Conservation (phyloP, 2,888 invertebrate species). For the Chymomyza fuscimana region DNA sequence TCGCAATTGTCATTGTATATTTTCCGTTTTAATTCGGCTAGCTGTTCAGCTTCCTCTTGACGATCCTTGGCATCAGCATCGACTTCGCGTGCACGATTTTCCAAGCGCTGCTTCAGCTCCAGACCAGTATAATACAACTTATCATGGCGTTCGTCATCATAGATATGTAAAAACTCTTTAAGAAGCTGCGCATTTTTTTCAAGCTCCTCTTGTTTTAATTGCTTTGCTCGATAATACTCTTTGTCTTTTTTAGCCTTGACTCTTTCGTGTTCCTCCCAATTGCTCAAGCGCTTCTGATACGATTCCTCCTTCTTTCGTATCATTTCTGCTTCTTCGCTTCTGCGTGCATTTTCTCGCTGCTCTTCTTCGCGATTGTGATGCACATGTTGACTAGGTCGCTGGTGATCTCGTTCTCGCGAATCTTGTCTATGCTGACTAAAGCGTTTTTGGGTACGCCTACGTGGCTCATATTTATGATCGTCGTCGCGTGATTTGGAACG, state of each 20-base stretch:
- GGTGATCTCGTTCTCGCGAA: constrained; percentile 76
- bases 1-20: constrained; percentile 86
- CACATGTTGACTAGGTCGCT: constrained; percentile 35
- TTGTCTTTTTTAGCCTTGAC: constrained; percentile 94
- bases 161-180: constrained; percentile 99
- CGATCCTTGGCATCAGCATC: constrained; percentile 95
- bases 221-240: constrained; percentile 91
- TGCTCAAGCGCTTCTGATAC: constrained; percentile 91
- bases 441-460: constrained; percentile 77
- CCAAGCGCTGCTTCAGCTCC: constrained; percentile 92
- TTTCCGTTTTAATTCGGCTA: constrained; percentile 89
- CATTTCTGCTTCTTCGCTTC: constrained; percentile 80
- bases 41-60: constrained; percentile 91
- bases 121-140: constrained; percentile 94
- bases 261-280: constrained; percentile 94
- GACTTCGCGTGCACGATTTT: constrained; percentile 95
- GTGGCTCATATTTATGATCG: constrained; percentile 53
- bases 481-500: constrained; percentile 63
- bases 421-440: constrained; percentile 79
- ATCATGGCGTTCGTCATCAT: constrained; percentile 98
- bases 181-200: constrained; percentile 95
- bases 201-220: constrained; percentile 91
- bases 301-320: constrained; percentile 94
- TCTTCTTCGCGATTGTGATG: constrained; percentile 83
- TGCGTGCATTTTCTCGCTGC: constrained; percentile 85